A percentile compares a stretch with the other conserved stretches of the same genome.
Evolutionary conservation across 2,113 vertebrate species (phyloP).

Genomic region (Okapia johnstoni): DNA sequence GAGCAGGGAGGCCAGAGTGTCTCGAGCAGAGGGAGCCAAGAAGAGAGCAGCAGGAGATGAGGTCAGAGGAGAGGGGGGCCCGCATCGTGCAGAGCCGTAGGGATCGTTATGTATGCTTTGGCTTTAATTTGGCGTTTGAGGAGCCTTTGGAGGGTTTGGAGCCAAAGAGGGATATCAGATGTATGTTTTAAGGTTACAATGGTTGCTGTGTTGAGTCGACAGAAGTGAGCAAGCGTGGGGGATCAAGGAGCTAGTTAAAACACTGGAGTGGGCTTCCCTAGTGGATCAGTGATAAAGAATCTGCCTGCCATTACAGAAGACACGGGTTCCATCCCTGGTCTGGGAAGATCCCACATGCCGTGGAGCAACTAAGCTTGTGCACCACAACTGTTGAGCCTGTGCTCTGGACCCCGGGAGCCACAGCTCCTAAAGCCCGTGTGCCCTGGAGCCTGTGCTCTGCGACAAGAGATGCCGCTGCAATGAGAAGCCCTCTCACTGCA

Average conservation of each 20-base stretch:
- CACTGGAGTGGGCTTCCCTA: background rate
- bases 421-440: accelerated
- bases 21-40: background rate
- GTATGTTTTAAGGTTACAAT: background rate
- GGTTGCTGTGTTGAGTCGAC: background rate
- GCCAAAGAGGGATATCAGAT: background rate
- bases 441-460: background rate
- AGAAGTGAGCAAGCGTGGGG: background rate
- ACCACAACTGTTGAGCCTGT: background rate
- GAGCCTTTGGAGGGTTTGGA: background rate
- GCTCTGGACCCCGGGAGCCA: background rate
- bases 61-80: no score
- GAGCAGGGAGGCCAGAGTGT: background rate
- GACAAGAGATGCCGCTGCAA: background rate
- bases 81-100: background rate
- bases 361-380: background rate
- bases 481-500: background rate
- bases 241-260: no score
- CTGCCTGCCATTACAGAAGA: background rate
- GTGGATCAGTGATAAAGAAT: background rate
- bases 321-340: background rate
- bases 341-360: background rate
- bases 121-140: background rate
- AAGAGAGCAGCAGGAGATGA: background rate
- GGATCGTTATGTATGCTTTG: background rate